phyloP scores from a whole-genome alignment of 92 coral and sea anemone genomes.

The Heliopora coerulea region DNA sequence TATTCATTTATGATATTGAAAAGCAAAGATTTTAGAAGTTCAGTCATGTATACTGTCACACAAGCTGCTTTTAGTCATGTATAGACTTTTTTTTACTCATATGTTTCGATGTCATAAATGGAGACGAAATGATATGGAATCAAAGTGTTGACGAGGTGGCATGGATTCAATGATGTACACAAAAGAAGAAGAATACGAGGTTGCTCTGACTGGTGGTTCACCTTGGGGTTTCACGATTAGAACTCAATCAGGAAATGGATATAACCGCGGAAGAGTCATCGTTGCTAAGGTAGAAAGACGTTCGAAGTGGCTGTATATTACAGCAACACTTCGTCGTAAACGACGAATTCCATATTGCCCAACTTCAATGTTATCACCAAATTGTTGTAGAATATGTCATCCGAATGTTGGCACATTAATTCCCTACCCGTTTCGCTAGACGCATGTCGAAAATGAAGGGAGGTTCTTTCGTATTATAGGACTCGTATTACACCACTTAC shows the following conservation, averaged over 20 bases:
- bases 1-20: background rate
- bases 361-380: too few relatives aligned
- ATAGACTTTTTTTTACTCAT: background rate
- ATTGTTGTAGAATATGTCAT: too few relatives aligned
- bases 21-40: background rate
- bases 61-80: slow-evolving; percentile 2
- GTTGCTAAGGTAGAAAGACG: slow-evolving; percentile 71
- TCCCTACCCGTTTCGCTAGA: background rate
- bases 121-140: slow-evolving; percentile 9
- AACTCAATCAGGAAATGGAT: slow-evolving; percentile 44
- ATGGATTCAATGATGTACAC: slow-evolving; percentile 42
- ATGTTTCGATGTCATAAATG: background rate
- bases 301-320: background rate
- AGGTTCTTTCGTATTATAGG: background rate
- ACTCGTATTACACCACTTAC: slow-evolving; percentile 13
- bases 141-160: slow-evolving; percentile 7
- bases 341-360: too few relatives aligned
- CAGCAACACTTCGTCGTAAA: slow-evolving; percentile 3
- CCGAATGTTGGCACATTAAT: background rate
- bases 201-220: slow-evolving; percentile 80
- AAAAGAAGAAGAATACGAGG: slow-evolving; percentile 52
- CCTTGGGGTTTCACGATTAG: slow-evolving; percentile 98
- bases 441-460: background rate
- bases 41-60: background rate
- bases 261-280: slow-evolving; percentile 44